A percentile compares a stretch with the other conserved stretches of the same genome.
Conservation (phyloP, 2,888 invertebrate species). For the Seladonia tumulorum region DNA sequence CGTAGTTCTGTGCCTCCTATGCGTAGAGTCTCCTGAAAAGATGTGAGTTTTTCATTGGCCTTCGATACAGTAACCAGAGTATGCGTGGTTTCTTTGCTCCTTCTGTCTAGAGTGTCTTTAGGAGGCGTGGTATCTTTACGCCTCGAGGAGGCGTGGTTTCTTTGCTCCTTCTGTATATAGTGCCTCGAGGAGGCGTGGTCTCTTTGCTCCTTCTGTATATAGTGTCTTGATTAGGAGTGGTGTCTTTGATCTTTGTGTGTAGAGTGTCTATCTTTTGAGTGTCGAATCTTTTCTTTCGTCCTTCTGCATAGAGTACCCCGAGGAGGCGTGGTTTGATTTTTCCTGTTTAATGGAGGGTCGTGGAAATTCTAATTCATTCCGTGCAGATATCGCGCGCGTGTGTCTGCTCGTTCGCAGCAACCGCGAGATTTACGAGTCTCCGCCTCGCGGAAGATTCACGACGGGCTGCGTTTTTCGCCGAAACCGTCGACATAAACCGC, state of each 20-base stretch:
- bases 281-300: too few species aligned
- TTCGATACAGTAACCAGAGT: neutral
- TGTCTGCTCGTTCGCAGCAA: neutral
- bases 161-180: too few species aligned
- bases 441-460: constrained; percentile 22
- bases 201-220: too few species aligned
- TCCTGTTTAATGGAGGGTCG: neutral
- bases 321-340: neutral
- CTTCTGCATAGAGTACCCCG: neutral
- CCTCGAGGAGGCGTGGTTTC: too few species aligned
- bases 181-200: too few species aligned
- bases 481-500: constrained; percentile 18
- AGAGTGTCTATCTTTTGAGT: too few species aligned
- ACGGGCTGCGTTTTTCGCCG: constrained; percentile 18
- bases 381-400: constrained; percentile 1
- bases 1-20: neutral
- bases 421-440: constrained; percentile 12
- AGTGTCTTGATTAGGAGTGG: too few species aligned
- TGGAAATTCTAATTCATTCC: neutral
- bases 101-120: too few species aligned
- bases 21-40: neutral
- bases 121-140: too few species aligned
- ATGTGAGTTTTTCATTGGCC: neutral
- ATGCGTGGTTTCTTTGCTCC: neutral
- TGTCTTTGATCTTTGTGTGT: too few species aligned